phyloP scores from a whole-genome alignment of 2,888 invertebrate genomes.

The Athalia circularis region DNA sequence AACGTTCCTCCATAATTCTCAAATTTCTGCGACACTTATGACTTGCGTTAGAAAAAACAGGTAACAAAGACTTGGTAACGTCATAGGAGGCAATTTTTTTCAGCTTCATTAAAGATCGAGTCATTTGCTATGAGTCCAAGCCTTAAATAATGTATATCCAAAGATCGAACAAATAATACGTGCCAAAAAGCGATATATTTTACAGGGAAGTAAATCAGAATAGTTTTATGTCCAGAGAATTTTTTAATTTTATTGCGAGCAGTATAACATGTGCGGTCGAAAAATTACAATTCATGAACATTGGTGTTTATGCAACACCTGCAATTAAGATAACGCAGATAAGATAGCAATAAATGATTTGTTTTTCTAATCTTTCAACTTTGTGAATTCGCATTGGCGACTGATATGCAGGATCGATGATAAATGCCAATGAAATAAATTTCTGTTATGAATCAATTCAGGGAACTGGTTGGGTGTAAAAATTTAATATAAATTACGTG shows the following conservation, averaged over 20 bases:
- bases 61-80: not conserved
- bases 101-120: no score
- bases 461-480: not conserved
- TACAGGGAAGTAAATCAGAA: not conserved
- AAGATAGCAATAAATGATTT: no score
- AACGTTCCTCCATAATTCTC: constrained; percentile 60
- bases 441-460: constrained; percentile 10
- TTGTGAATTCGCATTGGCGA: not conserved
- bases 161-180: no score
- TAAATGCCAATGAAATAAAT: constrained; percentile 15
- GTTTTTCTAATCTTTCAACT: not conserved
- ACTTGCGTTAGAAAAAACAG: not conserved
- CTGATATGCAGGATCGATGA: constrained; percentile 1
- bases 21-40: not conserved
- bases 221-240: not conserved
- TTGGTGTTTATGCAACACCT: not conserved
- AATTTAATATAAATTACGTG: constrained; percentile 35
- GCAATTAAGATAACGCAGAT: not conserved
- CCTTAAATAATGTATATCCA: no score
- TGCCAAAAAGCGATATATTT: not conserved
- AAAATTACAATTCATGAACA: constrained; percentile 1
- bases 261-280: not conserved
- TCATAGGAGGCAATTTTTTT: no score
- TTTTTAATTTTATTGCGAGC: not conserved
- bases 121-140: no score